A percentile compares a stretch with the other conserved stretches of the same genome.
These are phyloP conservation scores for Alexandromys fortis DNA, from an alignment of 2,113 vertebrate species.

Conservation along the genomic window DNA sequence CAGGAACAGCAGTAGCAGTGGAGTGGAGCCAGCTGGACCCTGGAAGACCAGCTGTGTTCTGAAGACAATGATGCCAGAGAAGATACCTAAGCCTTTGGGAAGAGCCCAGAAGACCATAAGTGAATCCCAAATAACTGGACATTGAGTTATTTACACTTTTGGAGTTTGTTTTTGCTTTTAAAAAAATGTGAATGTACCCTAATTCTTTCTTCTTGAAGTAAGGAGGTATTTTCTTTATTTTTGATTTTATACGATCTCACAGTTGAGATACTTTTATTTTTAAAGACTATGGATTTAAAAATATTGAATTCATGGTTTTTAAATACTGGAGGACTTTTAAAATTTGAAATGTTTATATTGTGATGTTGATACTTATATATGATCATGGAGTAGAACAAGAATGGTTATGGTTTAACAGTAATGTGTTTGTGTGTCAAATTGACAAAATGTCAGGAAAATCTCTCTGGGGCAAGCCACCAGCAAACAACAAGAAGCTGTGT, in stretches of 20 bases:
- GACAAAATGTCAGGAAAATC: background rate
- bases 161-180: background rate
- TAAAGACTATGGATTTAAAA: background rate
- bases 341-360: background rate
- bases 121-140: background rate
- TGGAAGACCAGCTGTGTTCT: background rate
- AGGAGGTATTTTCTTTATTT: background rate
- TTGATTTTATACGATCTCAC: background rate
- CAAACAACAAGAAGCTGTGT: too few relatives aligned
- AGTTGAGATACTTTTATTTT: background rate
- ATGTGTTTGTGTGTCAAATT: background rate
- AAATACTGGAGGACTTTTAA: background rate
- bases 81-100: too few relatives aligned
- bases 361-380: background rate
- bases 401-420: background rate
- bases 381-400: background rate
- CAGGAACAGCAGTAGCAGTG: background rate
- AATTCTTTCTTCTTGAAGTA: background rate
- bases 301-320: background rate
- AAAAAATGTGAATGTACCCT: background rate
- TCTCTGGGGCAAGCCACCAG: too few relatives aligned
- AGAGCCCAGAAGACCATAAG: background rate
- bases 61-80: background rate
- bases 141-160: background rate
- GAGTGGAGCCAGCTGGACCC: background rate